Base-by-base conservation (phyloP, 2,797 vertebrate genomes). In the Momotus momota region DNA sequence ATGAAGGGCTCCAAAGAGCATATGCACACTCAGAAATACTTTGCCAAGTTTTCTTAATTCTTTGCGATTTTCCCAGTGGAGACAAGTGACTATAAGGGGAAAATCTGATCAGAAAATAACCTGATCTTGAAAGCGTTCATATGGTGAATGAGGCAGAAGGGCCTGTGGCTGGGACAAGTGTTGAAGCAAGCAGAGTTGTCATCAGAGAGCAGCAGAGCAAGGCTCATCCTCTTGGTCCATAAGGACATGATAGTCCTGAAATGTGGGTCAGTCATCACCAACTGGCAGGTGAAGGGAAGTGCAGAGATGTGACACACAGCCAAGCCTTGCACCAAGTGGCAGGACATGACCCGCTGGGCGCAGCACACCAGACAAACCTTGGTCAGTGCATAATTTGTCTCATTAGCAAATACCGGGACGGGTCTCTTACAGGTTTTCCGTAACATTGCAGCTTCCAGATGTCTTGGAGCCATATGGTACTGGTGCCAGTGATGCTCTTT, bases 161-260 rank as follows among this genome's bases (percentile, higher is more conserved):
- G 12, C 13, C 25, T 7, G 21, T 73, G 65, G 43, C 61, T 64
- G 70, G 48, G 8, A 38, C 49, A 48, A 29, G 22, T 48, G 12
- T 26, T 40, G 86, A 83, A 43, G 45, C 69, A 81, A 57, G 33
- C 33, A 57, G 61, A 78, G 29, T 21, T 74, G 54, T 86, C 73
- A 72, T 33, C 61, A 83, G 67, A 72, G 29, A 93, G 51, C 75
- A 66, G 45, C 40, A 77, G 48, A 91, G 75, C 82, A 41, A 81
- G 86, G 25, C 9, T 82, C 19, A 27, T 90, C 40, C 22, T 86
- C 46, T 52, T 74, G 46, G 31, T 73, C 33, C 0, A 1, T 49
- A n/a, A 79, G 35, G 45, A 60, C 9, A 4, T 23, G 18, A 4
- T 14, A 54, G 51, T 86, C 27, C 64, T 66, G 77, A n/a, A 58